Evolutionary conservation across 37 sponge, comb jelly and placozoan species (phyloP).

Genomic region (Bolinopsis microptera): DNA sequence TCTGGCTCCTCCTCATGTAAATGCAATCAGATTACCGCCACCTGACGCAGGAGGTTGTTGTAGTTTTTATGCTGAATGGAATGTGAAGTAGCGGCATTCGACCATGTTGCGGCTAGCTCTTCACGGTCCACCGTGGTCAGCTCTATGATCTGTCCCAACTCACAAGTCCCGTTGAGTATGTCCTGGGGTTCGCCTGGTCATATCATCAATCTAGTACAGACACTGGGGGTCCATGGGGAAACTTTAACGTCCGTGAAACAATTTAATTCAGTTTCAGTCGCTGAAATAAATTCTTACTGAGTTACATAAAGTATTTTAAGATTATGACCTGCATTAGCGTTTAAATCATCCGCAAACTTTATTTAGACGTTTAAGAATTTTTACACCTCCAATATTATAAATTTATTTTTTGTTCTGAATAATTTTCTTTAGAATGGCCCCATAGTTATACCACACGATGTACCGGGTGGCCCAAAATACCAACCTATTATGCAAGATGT

Average conservation of each 20-base stretch:
- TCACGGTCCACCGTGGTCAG: not conserved
- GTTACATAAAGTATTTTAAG: too few species aligned
- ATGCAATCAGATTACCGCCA: not conserved
- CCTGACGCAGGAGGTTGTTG: not conserved
- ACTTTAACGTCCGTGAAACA: not conserved
- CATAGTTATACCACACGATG: too few species aligned
- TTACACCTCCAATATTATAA: not conserved
- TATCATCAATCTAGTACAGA: not conserved
- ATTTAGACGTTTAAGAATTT: too few species aligned
- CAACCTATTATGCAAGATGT: too few species aligned
- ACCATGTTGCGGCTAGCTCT: not conserved
- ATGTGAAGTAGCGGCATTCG: not conserved
- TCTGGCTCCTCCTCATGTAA: not conserved
- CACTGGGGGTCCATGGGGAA: not conserved
- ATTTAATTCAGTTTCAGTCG: not conserved
- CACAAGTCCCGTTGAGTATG: not conserved
- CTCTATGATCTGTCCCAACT: not conserved
- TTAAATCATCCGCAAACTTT: not conserved
- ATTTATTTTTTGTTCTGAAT: not conserved
- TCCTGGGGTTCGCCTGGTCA: not conserved
- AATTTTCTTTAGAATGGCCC: too few species aligned
- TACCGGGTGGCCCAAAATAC: too few species aligned
- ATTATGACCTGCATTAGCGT: not conserved
- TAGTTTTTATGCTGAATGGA: not conserved
- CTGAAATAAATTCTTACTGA: not conserved